Percentiles rank a stretch among this genome's conserved stretches.
These are phyloP conservation scores for Drosophila dives DNA, from an alignment of 2,888 invertebrate species.

Conservation along the genomic window DNA sequence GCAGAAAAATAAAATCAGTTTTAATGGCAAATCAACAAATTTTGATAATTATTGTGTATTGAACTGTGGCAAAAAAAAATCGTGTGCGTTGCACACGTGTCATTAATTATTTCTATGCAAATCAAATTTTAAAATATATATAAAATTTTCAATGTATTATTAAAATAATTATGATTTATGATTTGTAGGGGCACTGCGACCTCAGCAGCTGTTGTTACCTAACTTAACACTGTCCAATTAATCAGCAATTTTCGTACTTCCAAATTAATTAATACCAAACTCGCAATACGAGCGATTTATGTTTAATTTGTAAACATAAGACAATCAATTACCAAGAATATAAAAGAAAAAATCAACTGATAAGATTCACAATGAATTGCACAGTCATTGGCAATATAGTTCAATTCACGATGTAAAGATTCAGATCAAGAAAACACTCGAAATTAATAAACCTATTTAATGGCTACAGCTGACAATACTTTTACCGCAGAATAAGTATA, in stretches of 20 bases:
- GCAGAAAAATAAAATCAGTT: conserved; percentile 22
- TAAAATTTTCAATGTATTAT: neutral
- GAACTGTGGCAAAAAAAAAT: neutral
- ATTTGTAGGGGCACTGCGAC: neutral
- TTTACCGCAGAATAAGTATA: neutral
- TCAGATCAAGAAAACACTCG: neutral
- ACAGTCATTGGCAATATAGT: neutral
- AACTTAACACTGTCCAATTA: neutral
- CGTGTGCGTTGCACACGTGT: neutral
- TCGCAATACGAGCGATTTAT: neutral
- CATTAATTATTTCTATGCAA: neutral
- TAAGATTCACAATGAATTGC: neutral
- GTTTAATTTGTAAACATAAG: neutral
- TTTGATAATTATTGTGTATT: neutral
- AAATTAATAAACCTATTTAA: conserved; percentile 3
- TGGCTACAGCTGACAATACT: conserved; percentile 32
- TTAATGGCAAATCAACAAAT: conserved; percentile 22
- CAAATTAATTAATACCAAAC: neutral
- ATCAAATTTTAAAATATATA: neutral
- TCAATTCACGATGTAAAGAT: neutral
- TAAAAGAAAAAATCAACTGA: neutral
- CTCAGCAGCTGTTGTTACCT: neutral
- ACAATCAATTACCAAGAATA: neutral
- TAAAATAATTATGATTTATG: neutral
- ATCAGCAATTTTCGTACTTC: neutral